Percentiles rank a stretch among this genome's conserved stretches.
Conservation (phyloP, 2,113 vertebrate genomes). For the Rhinichthys klamathensis region DNA sequence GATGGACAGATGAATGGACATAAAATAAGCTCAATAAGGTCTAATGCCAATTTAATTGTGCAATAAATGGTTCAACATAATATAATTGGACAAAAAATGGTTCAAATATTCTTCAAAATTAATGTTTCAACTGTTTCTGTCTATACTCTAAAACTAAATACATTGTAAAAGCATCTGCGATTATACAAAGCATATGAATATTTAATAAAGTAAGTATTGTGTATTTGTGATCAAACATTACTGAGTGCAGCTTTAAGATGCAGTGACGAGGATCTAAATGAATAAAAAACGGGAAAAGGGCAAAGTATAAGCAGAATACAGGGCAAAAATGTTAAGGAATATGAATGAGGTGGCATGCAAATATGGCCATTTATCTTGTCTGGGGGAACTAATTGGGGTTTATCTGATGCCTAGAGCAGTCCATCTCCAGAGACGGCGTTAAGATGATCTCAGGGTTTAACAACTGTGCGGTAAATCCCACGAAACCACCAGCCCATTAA, state of each 20-base stretch:
- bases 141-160: background rate
- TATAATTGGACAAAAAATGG: background rate
- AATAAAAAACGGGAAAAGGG: background rate
- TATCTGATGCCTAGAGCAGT: conserved; percentile 65
- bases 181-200: background rate
- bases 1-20: no score
- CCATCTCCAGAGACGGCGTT: conserved; percentile 65
- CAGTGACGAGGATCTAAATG: background rate
- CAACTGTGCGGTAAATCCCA: conserved; percentile 53
- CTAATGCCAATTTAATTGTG: background rate
- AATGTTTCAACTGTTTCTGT: background rate
- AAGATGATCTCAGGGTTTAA: conserved; percentile 56
- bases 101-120: background rate
- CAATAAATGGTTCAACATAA: no score
- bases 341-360: conserved; percentile 64
- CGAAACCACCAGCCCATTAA: conserved; percentile 25
- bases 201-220: background rate
- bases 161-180: background rate
- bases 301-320: background rate
- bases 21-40: background rate
- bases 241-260: background rate
- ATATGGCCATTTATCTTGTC: conserved; percentile 57
- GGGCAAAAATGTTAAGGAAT: conserved; percentile 48
- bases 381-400: conserved; percentile 46
- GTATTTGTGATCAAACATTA: background rate